These are phyloP conservation scores for Netelia fuscicornis DNA, from an alignment of 2,888 invertebrate species.

Conservation along the genomic window DNA sequence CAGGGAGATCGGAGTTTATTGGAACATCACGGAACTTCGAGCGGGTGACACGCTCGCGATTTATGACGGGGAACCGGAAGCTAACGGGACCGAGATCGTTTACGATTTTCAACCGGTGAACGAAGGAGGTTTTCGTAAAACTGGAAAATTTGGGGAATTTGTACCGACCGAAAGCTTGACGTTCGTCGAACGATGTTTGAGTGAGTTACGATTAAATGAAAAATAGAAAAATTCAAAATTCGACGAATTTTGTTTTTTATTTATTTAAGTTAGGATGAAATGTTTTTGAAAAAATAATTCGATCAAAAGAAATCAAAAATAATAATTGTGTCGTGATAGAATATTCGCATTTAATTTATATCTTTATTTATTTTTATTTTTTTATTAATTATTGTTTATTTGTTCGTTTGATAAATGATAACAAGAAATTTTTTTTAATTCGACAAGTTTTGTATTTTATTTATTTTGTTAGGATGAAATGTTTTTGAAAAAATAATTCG, in stretches of 20 bases:
- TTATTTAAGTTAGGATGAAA: background rate
- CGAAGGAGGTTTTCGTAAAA: slow-evolving; percentile 73
- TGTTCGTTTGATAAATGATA: background rate
- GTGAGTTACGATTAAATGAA: slow-evolving; percentile 69
- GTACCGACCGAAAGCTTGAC: slow-evolving; percentile 73
- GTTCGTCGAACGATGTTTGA: slow-evolving; percentile 74
- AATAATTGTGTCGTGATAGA: background rate
- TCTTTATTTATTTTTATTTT: no score
- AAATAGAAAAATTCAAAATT: background rate
- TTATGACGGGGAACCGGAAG: slow-evolving; percentile 68
- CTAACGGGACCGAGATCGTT: slow-evolving; percentile 65
- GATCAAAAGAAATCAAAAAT: background rate
- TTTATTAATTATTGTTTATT: no score
- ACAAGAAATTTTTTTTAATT: no score
- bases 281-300: background rate
- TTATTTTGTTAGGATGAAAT: background rate
- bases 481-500: background rate
- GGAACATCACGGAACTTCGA: slow-evolving; percentile 74
- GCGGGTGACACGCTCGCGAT: slow-evolving; percentile 74
- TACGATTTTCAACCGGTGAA: slow-evolving; percentile 69
- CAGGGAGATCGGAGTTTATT: slow-evolving; percentile 78
- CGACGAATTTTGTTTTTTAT: background rate
- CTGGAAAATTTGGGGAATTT: slow-evolving; percentile 75
- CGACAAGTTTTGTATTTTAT: background rate
- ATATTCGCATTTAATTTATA: background rate